phyloP scores from a whole-genome alignment of 1,140 invertebrate genomes.

The Drosophila lini region DNA sequence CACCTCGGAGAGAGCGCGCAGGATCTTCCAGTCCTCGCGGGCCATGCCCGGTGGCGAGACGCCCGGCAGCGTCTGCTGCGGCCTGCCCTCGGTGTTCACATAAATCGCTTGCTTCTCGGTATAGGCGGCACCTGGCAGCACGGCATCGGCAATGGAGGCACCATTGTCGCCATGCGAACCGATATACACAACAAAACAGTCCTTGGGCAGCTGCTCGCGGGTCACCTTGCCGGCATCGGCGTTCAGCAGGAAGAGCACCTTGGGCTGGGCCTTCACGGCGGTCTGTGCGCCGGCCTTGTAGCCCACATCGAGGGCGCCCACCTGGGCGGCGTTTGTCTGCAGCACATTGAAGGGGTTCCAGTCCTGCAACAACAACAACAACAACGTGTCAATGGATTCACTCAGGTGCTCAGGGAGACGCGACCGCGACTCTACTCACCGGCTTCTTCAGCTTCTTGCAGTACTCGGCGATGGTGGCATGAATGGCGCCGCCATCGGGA shows the following conservation, averaged over 20 bases:
- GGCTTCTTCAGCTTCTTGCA: constrained; percentile 86
- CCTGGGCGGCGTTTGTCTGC: constrained; percentile 96
- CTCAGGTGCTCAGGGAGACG: too few species aligned
- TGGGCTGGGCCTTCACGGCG: constrained; percentile 89
- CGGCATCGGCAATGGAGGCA: constrained; percentile 95
- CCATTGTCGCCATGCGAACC: constrained; percentile 98
- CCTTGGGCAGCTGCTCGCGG: constrained; percentile 91
- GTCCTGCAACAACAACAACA: constrained; percentile 48
- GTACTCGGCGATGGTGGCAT: constrained; percentile 90
- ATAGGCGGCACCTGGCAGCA: constrained; percentile 98
- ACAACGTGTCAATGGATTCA: neutral
- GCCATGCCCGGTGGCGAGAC: constrained; percentile 97
- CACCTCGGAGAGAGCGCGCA: constrained; percentile 91
- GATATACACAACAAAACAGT: constrained; percentile 97
- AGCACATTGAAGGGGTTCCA: constrained; percentile 95
- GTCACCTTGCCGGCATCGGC: constrained; percentile 94
- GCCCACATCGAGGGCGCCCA: constrained; percentile 97
- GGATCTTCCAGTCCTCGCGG: constrained; percentile 99
- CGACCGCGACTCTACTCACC: constrained; percentile 62
- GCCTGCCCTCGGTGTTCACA: constrained; percentile 98
- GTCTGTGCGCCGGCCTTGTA: constrained; percentile 92
- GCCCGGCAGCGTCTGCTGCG: constrained; percentile 96
- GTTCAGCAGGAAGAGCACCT: constrained; percentile 95
- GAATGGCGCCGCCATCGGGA: constrained; percentile 91
- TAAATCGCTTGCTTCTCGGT: constrained; percentile 99